These are phyloP conservation scores for Phoxinus phoxinus DNA, from an alignment of 2,113 vertebrate species.

Conservation along the genomic window DNA sequence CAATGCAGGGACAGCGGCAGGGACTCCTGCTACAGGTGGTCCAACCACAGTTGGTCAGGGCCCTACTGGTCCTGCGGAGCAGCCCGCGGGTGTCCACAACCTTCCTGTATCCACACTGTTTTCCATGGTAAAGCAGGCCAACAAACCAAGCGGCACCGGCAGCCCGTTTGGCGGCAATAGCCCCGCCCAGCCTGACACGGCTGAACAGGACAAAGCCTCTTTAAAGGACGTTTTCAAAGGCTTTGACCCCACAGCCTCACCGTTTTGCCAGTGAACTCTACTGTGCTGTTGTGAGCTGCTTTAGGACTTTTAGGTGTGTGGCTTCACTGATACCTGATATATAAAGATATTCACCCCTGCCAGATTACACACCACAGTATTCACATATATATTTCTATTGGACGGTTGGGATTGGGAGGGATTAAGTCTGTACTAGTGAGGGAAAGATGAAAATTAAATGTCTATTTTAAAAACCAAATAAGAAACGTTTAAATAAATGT, in stretches of 20 bases:
- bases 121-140: constrained; percentile 81
- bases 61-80: constrained; percentile 57
- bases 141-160: constrained; percentile 78
- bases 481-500: constrained; percentile 61
- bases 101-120: constrained; percentile 87
- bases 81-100: constrained; percentile 79
- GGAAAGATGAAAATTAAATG: constrained; percentile 51
- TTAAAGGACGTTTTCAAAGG: constrained; percentile 97
- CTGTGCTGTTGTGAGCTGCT: background rate
- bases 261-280: constrained; percentile 87
- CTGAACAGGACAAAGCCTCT: constrained; percentile 87
- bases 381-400: constrained; percentile 65
- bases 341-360: background rate
- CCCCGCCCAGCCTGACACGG: constrained; percentile 76
- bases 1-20: constrained; percentile 58
- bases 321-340: background rate
- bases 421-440: constrained; percentile 30
- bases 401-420: constrained; percentile 51
- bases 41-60: constrained; percentile 56
- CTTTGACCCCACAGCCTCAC: constrained; percentile 94
- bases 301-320: constrained; percentile 5
- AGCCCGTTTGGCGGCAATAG: constrained; percentile 90
- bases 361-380: constrained; percentile 58
- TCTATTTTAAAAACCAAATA: constrained; percentile 78
- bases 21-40: constrained; percentile 35